Evolutionary conservation across 1,140 invertebrate species (phyloP).

Genomic region (Pseudomyrmex dendroicus): DNA sequence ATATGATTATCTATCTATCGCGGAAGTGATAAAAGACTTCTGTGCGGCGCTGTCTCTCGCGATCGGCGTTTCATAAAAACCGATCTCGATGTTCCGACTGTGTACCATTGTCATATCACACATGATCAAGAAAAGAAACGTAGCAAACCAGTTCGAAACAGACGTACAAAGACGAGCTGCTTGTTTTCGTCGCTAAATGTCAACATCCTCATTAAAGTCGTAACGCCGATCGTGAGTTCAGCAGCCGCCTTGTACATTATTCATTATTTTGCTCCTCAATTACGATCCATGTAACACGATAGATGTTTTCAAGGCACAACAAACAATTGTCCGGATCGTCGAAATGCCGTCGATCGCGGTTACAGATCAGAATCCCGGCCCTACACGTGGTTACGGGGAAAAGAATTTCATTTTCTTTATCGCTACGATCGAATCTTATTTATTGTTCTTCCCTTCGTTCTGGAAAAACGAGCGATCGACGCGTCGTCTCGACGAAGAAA

Average conservation of each 20-base stretch:
- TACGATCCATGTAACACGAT: slow-evolving; percentile 49
- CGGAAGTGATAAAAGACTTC: slow-evolving; percentile 35
- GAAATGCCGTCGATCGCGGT: slow-evolving; percentile 17
- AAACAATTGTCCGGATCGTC: slow-evolving; percentile 34
- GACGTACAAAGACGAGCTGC: not conserved
- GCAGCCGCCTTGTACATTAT: slow-evolving; percentile 62
- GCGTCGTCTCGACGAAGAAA: not conserved
- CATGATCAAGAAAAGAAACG: not conserved
- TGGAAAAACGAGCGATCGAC: not conserved
- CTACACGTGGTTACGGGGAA: not conserved
- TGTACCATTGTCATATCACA: not conserved
- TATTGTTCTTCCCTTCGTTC: slow-evolving; percentile 23
- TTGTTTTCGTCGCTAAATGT: not conserved
- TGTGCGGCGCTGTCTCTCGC: not conserved
- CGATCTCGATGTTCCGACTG: slow-evolving; percentile 4
- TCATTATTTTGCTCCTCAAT: slow-evolving; percentile 51
- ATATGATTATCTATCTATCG: slow-evolving; percentile 44
- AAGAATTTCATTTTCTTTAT: not conserved
- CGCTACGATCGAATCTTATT: slow-evolving; percentile 22
- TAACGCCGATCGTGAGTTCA: slow-evolving; percentile 49
- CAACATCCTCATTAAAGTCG: not conserved
- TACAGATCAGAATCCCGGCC: not conserved
- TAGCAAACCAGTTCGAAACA: not conserved
- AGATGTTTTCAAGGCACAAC: slow-evolving; percentile 55
- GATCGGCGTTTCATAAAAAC: slow-evolving; percentile 21